phyloP scores from a whole-genome alignment of 2,888 invertebrate species.

The Chironomus riparius region DNA sequence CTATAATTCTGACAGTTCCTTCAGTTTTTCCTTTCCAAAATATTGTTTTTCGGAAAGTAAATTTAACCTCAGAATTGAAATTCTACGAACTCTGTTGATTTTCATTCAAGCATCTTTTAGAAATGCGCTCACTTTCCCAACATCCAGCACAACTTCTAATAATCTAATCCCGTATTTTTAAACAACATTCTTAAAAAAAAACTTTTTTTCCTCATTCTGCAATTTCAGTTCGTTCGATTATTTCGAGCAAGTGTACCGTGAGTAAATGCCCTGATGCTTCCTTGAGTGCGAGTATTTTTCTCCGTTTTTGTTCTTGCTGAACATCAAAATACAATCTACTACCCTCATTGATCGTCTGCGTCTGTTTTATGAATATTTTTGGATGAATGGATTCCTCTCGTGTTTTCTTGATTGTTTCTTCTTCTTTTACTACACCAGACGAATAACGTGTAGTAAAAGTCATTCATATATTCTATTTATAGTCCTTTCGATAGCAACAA shows the following conservation, averaged over 20 bases:
- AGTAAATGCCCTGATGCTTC: slow-evolving; percentile 27
- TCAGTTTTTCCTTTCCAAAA: too few relatives aligned
- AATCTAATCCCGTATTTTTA: background rate
- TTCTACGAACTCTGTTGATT: too few relatives aligned
- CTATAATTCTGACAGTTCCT: too few relatives aligned
- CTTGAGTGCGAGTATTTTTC: background rate
- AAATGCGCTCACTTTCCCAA: background rate
- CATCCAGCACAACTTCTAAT: background rate
- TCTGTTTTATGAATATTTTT: background rate
- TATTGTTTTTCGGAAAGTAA: too few relatives aligned
- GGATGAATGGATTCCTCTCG: background rate
- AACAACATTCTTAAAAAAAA: too few relatives aligned
- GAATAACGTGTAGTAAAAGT: too few relatives aligned
- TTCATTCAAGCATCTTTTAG: too few relatives aligned
- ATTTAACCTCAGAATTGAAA: too few relatives aligned
- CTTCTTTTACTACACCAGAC: too few relatives aligned
- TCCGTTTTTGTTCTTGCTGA: background rate
- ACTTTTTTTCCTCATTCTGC: background rate
- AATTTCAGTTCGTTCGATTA: background rate
- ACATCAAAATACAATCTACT: slow-evolving; percentile 17
- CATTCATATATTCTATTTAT: too few relatives aligned
- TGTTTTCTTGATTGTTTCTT: too few relatives aligned
- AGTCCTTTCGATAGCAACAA: too few relatives aligned
- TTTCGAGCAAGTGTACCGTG: slow-evolving; percentile 25
- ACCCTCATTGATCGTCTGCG: background rate